Percentiles rank a stretch among this genome's conserved stretches.
phyloP scores from a whole-genome alignment of 2,113 vertebrate genomes.

The Neofelis nebulosa region DNA sequence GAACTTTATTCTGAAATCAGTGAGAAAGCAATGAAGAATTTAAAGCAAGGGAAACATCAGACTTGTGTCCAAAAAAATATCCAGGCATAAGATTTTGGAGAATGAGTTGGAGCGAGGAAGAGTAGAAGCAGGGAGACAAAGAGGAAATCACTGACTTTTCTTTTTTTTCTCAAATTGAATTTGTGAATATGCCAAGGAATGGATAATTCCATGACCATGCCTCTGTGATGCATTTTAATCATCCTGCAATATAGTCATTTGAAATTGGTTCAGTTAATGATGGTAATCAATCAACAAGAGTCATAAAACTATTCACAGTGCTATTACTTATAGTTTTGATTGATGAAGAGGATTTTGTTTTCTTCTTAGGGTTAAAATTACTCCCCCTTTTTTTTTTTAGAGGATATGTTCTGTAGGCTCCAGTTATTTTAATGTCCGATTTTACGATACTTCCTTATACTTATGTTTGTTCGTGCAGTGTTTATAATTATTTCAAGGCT shows the following conservation, averaged over 20 bases:
- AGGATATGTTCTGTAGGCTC: neutral
- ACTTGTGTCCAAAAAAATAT: neutral
- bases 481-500: constrained; percentile 27
- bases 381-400: neutral
- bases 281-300: neutral
- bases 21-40: neutral
- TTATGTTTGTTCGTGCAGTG: neutral
- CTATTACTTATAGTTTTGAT: constrained; percentile 20
- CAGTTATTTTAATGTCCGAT: neutral
- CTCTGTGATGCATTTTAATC: constrained; percentile 25
- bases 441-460: neutral
- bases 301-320: neutral
- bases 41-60: neutral
- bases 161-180: neutral
- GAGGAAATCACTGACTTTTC: neutral
- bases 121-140: neutral
- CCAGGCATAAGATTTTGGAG: neutral
- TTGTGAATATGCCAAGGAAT: neutral
- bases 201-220: neutral
- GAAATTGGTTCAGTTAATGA: constrained; percentile 37
- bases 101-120: neutral
- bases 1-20: neutral
- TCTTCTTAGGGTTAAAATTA: neutral
- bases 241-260: neutral
- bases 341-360: neutral